Evolutionary conservation across 2,113 vertebrate species (phyloP).

Genomic region (Tupaia tana): DNA sequence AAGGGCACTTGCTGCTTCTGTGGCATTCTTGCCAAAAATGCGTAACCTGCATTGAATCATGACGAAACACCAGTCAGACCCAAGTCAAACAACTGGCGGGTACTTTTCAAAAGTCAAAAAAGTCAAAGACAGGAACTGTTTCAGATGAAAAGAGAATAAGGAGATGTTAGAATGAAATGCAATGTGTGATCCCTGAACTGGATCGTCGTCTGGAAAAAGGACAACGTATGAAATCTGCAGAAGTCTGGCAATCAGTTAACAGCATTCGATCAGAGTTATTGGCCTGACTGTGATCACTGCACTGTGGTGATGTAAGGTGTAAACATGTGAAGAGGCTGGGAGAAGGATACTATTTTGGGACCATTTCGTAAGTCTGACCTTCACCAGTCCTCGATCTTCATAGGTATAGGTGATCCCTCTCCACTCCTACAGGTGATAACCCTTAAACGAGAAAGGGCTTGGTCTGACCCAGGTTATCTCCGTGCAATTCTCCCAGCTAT

Average conservation of each 20-base stretch:
- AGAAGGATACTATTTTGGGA: not conserved
- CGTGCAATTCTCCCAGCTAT: not conserved
- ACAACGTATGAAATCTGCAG: not conserved
- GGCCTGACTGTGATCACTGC: not conserved
- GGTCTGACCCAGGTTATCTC: not conserved
- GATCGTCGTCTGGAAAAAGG: not conserved
- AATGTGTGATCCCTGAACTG: not conserved
- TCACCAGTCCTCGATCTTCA: not conserved
- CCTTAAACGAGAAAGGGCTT: not conserved
- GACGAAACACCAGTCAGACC: slow-evolving; percentile 26
- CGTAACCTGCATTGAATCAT: not conserved
- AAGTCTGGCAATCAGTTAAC: not conserved
- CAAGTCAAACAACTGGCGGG: not conserved
- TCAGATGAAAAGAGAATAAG: not conserved
- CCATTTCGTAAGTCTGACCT: not conserved
- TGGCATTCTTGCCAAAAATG: not conserved
- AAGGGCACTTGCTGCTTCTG: not conserved
- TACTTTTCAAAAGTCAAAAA: not conserved
- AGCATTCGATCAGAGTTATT: not conserved
- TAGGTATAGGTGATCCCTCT: not conserved
- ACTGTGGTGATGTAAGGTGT: not conserved
- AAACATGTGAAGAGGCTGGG: not conserved
- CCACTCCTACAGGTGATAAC: not conserved
- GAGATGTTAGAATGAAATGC: not conserved
- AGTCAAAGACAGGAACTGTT: not conserved